These are phyloP conservation scores for Microctonus brassicae DNA, from an alignment of 2,888 invertebrate species.

Conservation along the genomic window DNA sequence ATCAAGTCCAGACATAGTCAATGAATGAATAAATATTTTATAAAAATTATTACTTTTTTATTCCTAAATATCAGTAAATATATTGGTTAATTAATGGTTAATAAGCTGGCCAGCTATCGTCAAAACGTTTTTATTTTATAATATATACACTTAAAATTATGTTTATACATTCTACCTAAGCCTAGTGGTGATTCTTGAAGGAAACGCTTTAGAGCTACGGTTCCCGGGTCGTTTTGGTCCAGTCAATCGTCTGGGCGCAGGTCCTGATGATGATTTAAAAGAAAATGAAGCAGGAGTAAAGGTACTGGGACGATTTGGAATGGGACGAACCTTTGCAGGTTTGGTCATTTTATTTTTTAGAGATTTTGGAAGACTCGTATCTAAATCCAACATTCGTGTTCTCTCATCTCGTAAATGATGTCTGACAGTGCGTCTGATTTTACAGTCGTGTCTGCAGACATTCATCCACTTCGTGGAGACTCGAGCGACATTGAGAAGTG, in stretches of 20 bases:
- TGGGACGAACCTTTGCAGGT: neutral
- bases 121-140: too few species aligned
- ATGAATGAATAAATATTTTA: too few species aligned
- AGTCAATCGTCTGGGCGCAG: neutral
- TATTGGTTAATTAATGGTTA: too few species aligned
- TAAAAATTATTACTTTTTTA: too few species aligned
- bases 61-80: too few species aligned
- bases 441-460: neutral
- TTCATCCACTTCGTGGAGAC: conserved; percentile 1
- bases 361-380: neutral
- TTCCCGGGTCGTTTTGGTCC: neutral
- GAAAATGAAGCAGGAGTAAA: neutral
- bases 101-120: too few species aligned
- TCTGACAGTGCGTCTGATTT: neutral
- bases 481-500: neutral
- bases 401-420: neutral
- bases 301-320: neutral
- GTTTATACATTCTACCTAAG: neutral
- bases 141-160: too few species aligned
- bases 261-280: neutral
- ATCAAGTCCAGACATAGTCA: too few species aligned
- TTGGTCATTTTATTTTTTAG: neutral
- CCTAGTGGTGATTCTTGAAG: neutral
- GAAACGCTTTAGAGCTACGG: neutral
- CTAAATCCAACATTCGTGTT: neutral